Evolutionary conservation across 2,797 vertebrate genomes (phyloP).

Genomic region (Peromyscus nudipes): DNA sequence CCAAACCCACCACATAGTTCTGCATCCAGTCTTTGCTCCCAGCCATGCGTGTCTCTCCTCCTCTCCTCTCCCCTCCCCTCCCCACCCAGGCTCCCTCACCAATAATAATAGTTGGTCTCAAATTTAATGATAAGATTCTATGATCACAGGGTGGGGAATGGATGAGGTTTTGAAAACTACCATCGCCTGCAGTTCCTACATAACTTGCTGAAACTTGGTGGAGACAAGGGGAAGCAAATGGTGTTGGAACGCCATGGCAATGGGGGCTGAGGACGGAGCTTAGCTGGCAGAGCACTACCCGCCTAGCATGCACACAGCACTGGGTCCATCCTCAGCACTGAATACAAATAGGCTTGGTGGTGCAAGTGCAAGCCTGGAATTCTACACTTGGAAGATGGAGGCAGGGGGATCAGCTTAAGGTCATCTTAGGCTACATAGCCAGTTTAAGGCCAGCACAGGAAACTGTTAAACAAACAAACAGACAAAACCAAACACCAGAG

Average conservation of each 20-base stretch:
- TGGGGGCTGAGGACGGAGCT: not conserved
- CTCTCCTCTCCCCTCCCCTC: not conserved
- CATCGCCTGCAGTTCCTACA: not conserved
- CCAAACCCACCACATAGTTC: not conserved
- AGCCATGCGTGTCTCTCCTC: not conserved
- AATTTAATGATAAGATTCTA: not conserved
- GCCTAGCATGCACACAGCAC: not conserved
- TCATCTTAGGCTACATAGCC: not conserved
- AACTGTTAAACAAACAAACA: not conserved
- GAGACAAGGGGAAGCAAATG: not conserved
- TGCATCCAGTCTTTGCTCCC: not conserved
- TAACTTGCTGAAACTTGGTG: not conserved
- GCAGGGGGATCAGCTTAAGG: not conserved
- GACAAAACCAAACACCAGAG: not conserved
- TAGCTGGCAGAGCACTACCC: not conserved
- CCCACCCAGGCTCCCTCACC: not conserved
- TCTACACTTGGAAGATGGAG: not conserved
- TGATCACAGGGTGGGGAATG: not conserved
- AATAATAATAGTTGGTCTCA: not conserved
- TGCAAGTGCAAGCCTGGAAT: not conserved
- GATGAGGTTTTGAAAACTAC: conserved; percentile 1
- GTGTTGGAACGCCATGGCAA: not conserved
- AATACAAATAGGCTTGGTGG: not conserved
- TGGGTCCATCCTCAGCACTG: not conserved
- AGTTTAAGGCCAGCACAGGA: not conserved